Evolutionary conservation across 2,888 invertebrate genomes (phyloP).

Genomic region (Stenchaetothrips biformis): DNA sequence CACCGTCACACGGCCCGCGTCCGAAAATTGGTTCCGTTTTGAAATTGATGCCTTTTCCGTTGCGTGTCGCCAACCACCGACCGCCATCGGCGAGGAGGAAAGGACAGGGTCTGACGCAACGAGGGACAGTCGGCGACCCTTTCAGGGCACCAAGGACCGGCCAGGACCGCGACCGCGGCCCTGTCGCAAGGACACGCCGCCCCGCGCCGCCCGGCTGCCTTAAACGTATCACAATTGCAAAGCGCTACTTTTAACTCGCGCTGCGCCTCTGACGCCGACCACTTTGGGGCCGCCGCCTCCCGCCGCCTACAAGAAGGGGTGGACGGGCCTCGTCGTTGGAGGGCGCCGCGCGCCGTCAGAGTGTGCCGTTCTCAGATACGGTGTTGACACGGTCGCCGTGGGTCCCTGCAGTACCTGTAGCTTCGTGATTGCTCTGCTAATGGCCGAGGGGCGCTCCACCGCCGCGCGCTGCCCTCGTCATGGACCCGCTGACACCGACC

Average conservation of each 20-base stretch:
- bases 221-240: conserved; percentile 1
- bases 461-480: background rate
- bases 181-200: background rate
- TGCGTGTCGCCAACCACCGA: background rate
- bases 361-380: too few relatives aligned
- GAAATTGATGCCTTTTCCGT: background rate
- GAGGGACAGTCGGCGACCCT: background rate
- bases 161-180: background rate
- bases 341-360: too few relatives aligned
- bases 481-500: background rate
- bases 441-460: too few relatives aligned
- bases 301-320: too few relatives aligned
- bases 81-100: background rate
- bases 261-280: background rate
- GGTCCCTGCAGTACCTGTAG: too few relatives aligned
- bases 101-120: background rate
- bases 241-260: background rate
- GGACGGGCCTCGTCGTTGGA: too few relatives aligned
- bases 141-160: background rate
- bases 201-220: background rate
- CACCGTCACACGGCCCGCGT: too few relatives aligned
- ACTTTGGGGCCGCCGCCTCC: too few relatives aligned
- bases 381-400: background rate
- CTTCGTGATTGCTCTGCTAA: too few relatives aligned
- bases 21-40: too few relatives aligned